These are phyloP conservation scores for Rhynchotus rufescens DNA, from an alignment of 2,797 vertebrate species.

Conservation along the genomic window DNA sequence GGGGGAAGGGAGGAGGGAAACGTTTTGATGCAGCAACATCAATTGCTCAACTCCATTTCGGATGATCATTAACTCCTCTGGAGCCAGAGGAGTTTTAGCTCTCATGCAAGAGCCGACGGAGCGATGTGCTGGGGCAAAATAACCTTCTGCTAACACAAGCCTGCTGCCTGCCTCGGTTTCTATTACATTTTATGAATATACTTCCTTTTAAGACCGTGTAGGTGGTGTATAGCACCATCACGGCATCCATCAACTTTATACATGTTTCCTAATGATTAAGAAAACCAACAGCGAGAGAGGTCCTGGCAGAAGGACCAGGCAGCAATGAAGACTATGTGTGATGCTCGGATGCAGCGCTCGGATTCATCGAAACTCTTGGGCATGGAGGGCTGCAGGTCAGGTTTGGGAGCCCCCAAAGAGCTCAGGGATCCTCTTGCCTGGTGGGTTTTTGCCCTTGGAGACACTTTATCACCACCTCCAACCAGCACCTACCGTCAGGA, in stretches of 20 bases:
- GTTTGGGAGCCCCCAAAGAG: neutral
- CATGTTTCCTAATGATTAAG: neutral
- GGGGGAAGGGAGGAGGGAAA: conserved; percentile 36
- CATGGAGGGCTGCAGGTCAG: accelerated
- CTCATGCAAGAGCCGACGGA: neutral
- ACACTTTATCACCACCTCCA: neutral
- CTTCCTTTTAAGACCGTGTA: neutral
- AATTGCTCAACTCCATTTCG: conserved; percentile 35
- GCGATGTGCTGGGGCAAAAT: neutral
- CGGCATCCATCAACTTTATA: conserved; percentile 23
- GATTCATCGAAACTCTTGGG: accelerated
- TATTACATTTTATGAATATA: neutral
- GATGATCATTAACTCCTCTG: conserved; percentile 31
- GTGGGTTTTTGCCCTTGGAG: neutral
- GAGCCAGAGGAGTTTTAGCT: neutral
- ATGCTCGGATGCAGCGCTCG: neutral
- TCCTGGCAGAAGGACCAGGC: neutral
- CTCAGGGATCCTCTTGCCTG: neutral
- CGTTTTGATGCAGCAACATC: conserved; percentile 55
- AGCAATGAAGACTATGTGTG: neutral
- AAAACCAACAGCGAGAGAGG: neutral
- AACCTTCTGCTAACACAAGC: neutral
- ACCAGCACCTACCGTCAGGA: accelerated
- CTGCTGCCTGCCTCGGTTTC: neutral
- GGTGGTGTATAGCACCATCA: neutral